Percentiles rank a stretch among this genome's conserved stretches.
Conservation (phyloP, 2,113 vertebrate genomes). For the Archocentrus centrarchus region DNA sequence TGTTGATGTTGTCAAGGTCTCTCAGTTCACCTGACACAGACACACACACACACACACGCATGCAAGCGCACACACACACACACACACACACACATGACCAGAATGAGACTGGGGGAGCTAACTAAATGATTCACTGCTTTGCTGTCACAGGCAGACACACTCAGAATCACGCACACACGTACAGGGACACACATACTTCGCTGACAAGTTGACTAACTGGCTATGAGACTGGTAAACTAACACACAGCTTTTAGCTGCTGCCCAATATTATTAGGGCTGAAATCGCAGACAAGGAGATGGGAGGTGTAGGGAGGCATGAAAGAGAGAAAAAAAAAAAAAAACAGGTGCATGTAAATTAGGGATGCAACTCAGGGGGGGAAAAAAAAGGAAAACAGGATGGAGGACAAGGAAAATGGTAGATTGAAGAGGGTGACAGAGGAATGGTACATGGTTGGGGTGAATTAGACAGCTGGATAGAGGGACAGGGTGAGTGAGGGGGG, state of each 20-base stretch:
- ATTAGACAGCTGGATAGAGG: conserved; percentile 22
- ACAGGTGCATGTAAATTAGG: not conserved
- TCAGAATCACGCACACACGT: not conserved
- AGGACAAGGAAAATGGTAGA: not conserved
- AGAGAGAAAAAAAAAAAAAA: not conserved
- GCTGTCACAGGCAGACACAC: conserved; percentile 37
- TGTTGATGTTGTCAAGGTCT: conserved; percentile 73
- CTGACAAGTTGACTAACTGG: conserved; percentile 55
- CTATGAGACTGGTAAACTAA: conserved; percentile 43
- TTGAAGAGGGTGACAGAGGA: conserved; percentile 2
- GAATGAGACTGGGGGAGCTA: conserved; percentile 35
- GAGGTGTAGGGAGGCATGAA: not conserved
- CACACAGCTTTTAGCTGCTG: conserved; percentile 33
- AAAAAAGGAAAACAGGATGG: not conserved
- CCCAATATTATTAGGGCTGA: conserved; percentile 33
- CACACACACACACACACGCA: conserved; percentile 21
- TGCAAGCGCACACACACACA: conserved; percentile 6
- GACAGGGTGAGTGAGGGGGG: not conserved
- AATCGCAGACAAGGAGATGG: conserved; percentile 14
- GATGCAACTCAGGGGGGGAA: not conserved
- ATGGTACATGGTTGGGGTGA: not conserved
- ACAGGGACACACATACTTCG: not conserved
- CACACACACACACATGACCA: conserved; percentile 7
- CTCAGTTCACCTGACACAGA: conserved; percentile 43
- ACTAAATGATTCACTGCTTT: conserved; percentile 66